phyloP scores from a whole-genome alignment of 2,888 invertebrate genomes.

The Pasiphila rectangulata region DNA sequence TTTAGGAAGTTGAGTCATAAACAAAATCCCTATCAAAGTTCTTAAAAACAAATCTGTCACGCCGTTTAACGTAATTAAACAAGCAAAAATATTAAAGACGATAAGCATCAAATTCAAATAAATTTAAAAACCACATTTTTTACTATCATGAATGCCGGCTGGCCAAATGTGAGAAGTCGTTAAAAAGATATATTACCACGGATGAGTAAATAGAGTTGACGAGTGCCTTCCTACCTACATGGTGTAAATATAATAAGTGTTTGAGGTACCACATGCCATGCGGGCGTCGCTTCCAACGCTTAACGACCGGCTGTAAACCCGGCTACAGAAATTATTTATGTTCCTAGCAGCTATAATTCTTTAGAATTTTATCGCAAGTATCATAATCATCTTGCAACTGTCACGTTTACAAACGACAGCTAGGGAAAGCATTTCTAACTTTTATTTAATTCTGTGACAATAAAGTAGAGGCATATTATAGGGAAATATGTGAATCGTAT shows the following conservation, averaged over 20 bases:
- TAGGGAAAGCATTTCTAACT: conserved; percentile 15
- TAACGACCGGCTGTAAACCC: conserved; percentile 34
- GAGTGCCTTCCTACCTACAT: conserved; percentile 13
- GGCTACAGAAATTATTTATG: conserved; percentile 30
- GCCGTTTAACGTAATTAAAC: conserved; percentile 5
- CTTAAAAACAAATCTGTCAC: conserved; percentile 6
- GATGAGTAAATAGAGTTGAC: conserved; percentile 37
- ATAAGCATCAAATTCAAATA: conserved; percentile 16
- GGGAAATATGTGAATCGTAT: no score
- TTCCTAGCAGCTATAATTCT: conserved; percentile 27
- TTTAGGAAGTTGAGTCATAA: not conserved
- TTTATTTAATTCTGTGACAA: conserved; percentile 1
- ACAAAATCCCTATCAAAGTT: not conserved
- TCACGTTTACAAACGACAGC: conserved; percentile 18
- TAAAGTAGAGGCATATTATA: not conserved
- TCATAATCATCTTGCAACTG: conserved; percentile 32
- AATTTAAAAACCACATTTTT: conserved; percentile 21
- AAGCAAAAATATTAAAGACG: conserved; percentile 8
- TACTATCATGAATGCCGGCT: conserved; percentile 17
- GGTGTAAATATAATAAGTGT: conserved; percentile 20
- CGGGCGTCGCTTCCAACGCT: conserved; percentile 26
- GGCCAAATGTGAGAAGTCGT: conserved; percentile 55
- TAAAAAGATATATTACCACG: conserved; percentile 42
- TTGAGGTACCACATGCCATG: conserved; percentile 30
- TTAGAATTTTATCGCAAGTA: conserved; percentile 30